Evolutionary conservation across 1,140 invertebrate genomes (phyloP), one percentile per base, ranked within the genome.

Genomic region (Phenacoccus solenopsis): DNA sequence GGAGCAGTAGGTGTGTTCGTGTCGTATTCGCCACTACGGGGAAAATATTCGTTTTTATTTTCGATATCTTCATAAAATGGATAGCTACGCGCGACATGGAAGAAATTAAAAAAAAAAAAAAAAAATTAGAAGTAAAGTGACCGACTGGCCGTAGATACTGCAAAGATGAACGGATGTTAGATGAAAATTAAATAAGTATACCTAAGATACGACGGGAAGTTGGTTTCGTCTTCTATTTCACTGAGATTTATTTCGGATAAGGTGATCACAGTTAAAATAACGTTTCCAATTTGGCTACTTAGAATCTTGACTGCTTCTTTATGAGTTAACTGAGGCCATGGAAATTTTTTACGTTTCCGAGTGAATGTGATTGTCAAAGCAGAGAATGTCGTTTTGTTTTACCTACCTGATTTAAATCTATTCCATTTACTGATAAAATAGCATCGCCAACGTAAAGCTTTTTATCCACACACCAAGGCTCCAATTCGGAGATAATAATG

Each of bases 401-500:
- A 32, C 21, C 16, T 59, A 59, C 56, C n/a, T 59, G 5, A 22
- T 59, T 59, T 20, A 59, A 59, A 20, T 90, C 88, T 68, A 86
- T 83, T 69, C 87, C 87, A 78, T 93, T 91, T 16, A 91, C 90
- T 73, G 84, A 84, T 2, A 93, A 78, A 73, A 93, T 91, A 20
- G 90, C 89, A 81, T 93, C 91, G 13, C 91, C 91, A 22, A 93
- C 88, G 78, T 85, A 90, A 1, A 93, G 78, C 16, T 20, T 20
- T 57, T 86, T 81, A 56, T 87, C 85, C 1, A 89, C 90, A 56
- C 89, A 88, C 69, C 88, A 87, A 67, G 85, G 83, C 78, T 93
- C 88, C 75, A 93, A 82, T 79, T 93, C 90, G 22, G 90, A 91
- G 73, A 93, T 89, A n/a, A 93, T 78, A 71, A 93, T 90, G 0